phyloP scores from a whole-genome alignment of 2,797 vertebrate genomes.

The Podarcis siculus region DNA sequence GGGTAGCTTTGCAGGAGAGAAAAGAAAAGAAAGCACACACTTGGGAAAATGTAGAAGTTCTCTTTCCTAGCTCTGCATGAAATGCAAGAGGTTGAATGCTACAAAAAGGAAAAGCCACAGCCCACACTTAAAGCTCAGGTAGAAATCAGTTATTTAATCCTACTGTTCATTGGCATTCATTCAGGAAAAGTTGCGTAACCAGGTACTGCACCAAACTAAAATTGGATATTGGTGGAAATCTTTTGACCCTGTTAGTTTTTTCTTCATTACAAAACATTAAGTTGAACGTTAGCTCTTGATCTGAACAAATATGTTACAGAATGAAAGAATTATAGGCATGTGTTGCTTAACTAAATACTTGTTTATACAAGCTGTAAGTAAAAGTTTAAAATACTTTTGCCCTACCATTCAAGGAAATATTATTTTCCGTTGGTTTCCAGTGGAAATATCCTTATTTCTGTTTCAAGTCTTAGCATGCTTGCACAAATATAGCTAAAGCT shows the following conservation, averaged over 20 bases:
- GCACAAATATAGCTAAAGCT: no score
- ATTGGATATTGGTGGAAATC: not conserved
- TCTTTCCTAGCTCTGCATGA: not conserved
- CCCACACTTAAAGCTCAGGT: not conserved
- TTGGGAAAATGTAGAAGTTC: not conserved
- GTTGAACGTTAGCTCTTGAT: constrained; percentile 26
- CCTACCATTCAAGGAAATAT: not conserved
- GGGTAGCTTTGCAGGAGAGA: not conserved
- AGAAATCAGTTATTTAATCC: not conserved
- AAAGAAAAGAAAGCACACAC: not conserved
- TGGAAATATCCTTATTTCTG: constrained; percentile 2
- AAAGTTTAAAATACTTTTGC: constrained; percentile 15
- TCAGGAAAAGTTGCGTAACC: constrained; percentile 14
- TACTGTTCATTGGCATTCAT: not conserved
- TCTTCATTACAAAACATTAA: constrained; percentile 1
- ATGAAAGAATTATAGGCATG: not conserved
- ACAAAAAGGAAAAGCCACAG: not conserved
- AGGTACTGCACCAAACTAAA: constrained; percentile 5
- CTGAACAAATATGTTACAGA: constrained; percentile 23
- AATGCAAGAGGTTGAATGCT: not conserved
- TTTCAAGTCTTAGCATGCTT: no score
- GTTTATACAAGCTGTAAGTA: constrained; percentile 5
- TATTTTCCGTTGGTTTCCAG: not conserved
- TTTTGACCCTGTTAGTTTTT: not conserved
- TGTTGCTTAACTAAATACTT: constrained; percentile 13